Conservation (phyloP, 2,797 vertebrate genomes). For the Eremophila alpestris region DNA sequence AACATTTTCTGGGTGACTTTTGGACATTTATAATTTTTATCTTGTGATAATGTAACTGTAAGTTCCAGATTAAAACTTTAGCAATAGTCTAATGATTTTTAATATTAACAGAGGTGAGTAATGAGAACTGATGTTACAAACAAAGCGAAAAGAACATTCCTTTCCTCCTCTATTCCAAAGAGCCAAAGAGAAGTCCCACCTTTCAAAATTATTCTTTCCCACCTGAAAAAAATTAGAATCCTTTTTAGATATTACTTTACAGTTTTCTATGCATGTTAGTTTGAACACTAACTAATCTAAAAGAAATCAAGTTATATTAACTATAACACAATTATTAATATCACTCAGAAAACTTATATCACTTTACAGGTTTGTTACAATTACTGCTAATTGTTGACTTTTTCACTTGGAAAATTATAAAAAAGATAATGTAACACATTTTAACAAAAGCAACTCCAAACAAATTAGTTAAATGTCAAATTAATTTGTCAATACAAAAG, state of each 20-base stretch:
- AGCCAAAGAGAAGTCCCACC: not conserved
- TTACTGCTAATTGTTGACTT: not conserved
- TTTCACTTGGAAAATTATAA: not conserved
- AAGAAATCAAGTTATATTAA: not conserved
- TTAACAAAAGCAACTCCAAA: not conserved
- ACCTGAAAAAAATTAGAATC: not conserved
- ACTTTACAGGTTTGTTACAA: not conserved
- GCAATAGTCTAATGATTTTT: not conserved
- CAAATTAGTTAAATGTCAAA: not conserved
- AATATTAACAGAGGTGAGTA: slow-evolving; percentile 8
- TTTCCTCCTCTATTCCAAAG: not conserved
- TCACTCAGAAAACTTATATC: not conserved
- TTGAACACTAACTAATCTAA: not conserved
- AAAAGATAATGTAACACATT: not conserved
- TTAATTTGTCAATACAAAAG: not conserved
- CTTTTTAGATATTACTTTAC: not conserved
- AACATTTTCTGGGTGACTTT: not conserved
- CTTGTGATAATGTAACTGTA: not conserved
- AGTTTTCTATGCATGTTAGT: not conserved
- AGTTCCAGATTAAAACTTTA: not conserved
- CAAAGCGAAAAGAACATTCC: not conserved
- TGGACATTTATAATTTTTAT: not conserved
- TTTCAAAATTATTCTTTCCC: slow-evolving; percentile 11
- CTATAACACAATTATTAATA: not conserved
- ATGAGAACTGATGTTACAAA: not conserved